A percentile compares a stretch with the other conserved stretches of the same genome.
Conservation (phyloP, 1,140 invertebrate genomes). For the Solen grandis region DNA sequence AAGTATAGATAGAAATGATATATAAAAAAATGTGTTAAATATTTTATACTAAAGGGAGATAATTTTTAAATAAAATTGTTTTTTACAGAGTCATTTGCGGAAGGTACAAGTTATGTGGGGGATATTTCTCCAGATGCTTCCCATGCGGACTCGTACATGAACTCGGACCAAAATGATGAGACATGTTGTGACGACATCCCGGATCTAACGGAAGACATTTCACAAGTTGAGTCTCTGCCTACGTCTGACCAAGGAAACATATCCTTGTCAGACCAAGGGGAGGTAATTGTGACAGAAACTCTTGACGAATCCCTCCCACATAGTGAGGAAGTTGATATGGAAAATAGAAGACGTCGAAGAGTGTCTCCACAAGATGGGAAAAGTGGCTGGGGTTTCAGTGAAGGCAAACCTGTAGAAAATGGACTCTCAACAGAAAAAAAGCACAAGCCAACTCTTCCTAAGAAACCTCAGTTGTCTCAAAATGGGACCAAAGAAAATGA, state of each 20-base stretch:
- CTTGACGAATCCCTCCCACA: constrained; percentile 40
- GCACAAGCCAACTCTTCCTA: constrained; percentile 58
- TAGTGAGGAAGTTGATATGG: neutral
- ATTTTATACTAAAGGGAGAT: too few species aligned
- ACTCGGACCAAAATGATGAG: constrained; percentile 35
- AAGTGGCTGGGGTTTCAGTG: neutral
- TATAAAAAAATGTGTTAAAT: too few species aligned
- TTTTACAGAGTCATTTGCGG: too few species aligned
- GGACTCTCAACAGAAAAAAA: constrained; percentile 9
- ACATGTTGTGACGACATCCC: constrained; percentile 53
- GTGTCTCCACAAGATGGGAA: neutral
- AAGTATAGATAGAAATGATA: too few species aligned
- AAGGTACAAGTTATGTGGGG: neutral
- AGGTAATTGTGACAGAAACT: constrained; percentile 2
- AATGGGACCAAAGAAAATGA: constrained; percentile 25
- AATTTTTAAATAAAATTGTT: too few species aligned
- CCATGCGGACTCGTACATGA: constrained; percentile 28
- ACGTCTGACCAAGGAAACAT: constrained; percentile 17
- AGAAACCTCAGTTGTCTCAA: constrained; percentile 55
- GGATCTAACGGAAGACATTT: constrained; percentile 46
- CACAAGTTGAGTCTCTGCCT: constrained; percentile 48
- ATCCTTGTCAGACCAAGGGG: neutral
- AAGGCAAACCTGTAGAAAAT: neutral
- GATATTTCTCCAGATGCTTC: constrained; percentile 34
- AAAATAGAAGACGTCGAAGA: neutral